Evolutionary conservation across 1,140 invertebrate genomes (phyloP), one percentile per base, ranked within the genome.

Genomic region (Megalonaias nervosa): DNA sequence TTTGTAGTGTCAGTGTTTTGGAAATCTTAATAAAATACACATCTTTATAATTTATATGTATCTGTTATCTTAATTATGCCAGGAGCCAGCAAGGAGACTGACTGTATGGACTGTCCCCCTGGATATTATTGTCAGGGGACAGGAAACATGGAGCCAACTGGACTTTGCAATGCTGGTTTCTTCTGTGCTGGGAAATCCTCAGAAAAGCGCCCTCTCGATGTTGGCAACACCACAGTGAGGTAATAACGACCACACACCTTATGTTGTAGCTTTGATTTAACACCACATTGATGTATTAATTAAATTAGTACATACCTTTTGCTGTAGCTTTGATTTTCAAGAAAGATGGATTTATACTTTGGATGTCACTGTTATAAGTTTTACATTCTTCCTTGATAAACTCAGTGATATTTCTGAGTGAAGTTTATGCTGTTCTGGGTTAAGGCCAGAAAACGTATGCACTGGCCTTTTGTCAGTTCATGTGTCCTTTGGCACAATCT

Each of bases 71-170:
- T 17, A 21, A 21, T 11, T 67, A 17, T 57, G 16, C 1, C 60
- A 88, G 87, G 86, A 67, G 84, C 83, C 5, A 70, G n/a, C n/a
- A 81, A 83, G 67, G 74, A 62, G 19, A 84, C 79, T n/a, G 82
- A 83, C 64, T 90, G 89, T 80, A 79, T 84, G 23, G 82, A 87
- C 67, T 90, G 89, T 75, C 80, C 88, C 0, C 87, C 89, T 31
- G 87, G 88, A 48, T 81, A 86, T 26, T 90, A 86, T 79, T 90
- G 89, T 84, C 82, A 87, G 31, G 89, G 89, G 6, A 61, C 75
- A 2, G 88, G 84, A 31, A 88, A 89, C 74, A 72, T 82, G 15
- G 67, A 82, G 9, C 87, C 89, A 11, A 78, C 77, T 73, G 89
- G 89, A 5, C 73, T 81, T 6, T 90, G 89, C 84, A 85, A 88